phyloP scores from a whole-genome alignment of 2,797 vertebrate species.

The Mus minutoides region DNA sequence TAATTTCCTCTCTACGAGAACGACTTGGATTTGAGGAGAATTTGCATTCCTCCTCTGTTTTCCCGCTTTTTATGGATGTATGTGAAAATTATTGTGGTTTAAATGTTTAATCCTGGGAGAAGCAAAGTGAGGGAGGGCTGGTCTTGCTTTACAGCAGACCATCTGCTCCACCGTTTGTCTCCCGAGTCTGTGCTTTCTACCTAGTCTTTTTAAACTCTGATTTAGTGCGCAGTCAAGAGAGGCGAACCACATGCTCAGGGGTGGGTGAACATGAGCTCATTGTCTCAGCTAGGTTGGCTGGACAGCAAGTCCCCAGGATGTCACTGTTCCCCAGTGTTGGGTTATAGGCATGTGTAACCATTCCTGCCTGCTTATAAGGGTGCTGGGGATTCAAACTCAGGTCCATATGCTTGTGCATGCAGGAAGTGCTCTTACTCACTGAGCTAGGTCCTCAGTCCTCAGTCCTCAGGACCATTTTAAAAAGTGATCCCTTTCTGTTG shows the following conservation, averaged over 20 bases:
- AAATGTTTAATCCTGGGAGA: constrained; percentile 70
- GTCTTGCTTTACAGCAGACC: constrained; percentile 45
- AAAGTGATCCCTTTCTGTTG: not conserved
- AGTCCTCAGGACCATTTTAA: not conserved
- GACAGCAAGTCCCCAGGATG: not conserved
- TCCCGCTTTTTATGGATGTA: constrained; percentile 34
- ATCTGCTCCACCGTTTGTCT: constrained; percentile 74
- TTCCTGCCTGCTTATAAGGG: not conserved
- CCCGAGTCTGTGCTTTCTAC: not conserved
- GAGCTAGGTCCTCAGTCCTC: not conserved
- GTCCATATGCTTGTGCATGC: not conserved
- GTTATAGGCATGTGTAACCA: too few species aligned
- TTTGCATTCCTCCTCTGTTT: constrained; percentile 53
- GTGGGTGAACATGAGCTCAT: too few species aligned
- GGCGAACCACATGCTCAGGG: not conserved
- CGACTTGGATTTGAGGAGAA: constrained; percentile 51
- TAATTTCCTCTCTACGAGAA: constrained; percentile 32
- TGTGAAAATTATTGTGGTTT: constrained; percentile 63
- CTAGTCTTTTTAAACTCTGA: constrained; percentile 64
- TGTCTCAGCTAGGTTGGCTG: not conserved
- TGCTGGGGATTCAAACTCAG: not conserved
- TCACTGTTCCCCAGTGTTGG: not conserved
- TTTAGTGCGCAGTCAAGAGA: constrained; percentile 33
- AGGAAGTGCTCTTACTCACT: not conserved
- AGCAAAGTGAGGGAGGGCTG: constrained; percentile 62